These are phyloP conservation scores for Drepana arcuata DNA, from an alignment of 1,140 invertebrate genomes.

Conservation along the genomic window DNA sequence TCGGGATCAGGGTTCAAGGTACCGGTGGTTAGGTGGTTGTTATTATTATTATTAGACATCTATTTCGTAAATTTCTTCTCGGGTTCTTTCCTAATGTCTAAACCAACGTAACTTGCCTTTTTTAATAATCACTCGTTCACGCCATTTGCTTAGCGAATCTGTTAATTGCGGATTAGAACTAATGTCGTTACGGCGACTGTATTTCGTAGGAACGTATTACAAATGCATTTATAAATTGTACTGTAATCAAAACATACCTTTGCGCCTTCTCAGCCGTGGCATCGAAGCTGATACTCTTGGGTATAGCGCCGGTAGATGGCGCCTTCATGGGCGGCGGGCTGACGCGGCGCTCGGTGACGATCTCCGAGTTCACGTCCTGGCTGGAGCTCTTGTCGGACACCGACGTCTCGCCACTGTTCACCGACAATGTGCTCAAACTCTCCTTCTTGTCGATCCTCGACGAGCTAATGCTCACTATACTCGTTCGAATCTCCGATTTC, in stretches of 20 bases:
- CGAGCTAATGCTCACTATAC: slow-evolving; percentile 59
- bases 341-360: slow-evolving; percentile 57
- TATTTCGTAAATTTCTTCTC: too few relatives aligned
- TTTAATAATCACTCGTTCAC: too few relatives aligned
- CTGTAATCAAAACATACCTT: slow-evolving; percentile 50
- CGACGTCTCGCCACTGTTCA: slow-evolving; percentile 61
- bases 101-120: too few relatives aligned
- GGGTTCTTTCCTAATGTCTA: too few relatives aligned
- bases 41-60: too few relatives aligned
- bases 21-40: too few relatives aligned
- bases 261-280: slow-evolving; percentile 89
- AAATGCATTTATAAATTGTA: too few relatives aligned
- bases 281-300: slow-evolving; percentile 94
- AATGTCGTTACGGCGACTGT: too few relatives aligned
- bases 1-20: too few relatives aligned
- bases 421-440: slow-evolving; percentile 59
- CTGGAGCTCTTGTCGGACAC: slow-evolving; percentile 61
- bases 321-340: slow-evolving; percentile 71
- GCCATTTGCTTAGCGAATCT: too few relatives aligned
- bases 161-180: too few relatives aligned
- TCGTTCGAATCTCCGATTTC: slow-evolving; percentile 59
- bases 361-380: slow-evolving; percentile 67
- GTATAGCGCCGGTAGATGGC: slow-evolving; percentile 85
- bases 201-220: too few relatives aligned
- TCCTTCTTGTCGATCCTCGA: slow-evolving; percentile 58